phyloP scores from a whole-genome alignment of 2,797 vertebrate genomes.

The Bufotes viridis region DNA sequence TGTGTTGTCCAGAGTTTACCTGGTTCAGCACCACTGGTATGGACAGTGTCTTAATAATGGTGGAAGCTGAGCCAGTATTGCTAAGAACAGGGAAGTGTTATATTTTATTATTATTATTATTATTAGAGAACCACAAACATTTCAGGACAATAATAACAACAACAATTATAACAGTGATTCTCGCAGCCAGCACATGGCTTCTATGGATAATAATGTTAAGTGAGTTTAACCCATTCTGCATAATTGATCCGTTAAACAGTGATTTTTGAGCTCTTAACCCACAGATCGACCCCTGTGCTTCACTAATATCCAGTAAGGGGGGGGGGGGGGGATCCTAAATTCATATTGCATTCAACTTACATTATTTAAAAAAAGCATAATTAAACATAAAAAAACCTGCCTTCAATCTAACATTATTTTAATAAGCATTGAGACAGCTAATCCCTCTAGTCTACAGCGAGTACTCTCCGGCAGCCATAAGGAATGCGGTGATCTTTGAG shows the following conservation, averaged over 20 bases:
- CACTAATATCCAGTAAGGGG: neutral
- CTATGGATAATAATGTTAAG: too few relatives aligned
- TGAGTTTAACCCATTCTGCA: neutral
- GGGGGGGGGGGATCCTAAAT: too few relatives aligned
- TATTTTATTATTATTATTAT: too few relatives aligned
- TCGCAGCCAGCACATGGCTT: neutral
- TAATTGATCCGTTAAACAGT: neutral
- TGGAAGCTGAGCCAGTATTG: neutral
- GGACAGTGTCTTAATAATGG: neutral
- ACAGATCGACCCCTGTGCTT: neutral
- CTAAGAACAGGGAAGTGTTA: too few relatives aligned
- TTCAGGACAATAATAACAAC: too few relatives aligned
- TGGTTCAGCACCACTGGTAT: constrained; percentile 15
- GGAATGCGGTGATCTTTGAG: neutral
- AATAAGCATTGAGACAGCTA: neutral
- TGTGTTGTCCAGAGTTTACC: neutral
- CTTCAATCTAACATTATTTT: neutral
- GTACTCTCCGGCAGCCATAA: too few relatives aligned
- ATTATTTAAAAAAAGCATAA: constrained; percentile 67
- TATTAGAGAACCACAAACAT: too few relatives aligned
- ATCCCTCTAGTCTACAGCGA: neutral
- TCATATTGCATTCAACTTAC: constrained; percentile 63
- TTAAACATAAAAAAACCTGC: constrained; percentile 28
- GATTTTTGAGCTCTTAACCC: neutral
- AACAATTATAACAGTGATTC: neutral